Base-by-base conservation (phyloP, 2,113 vertebrate species). In the Vanacampus margaritifer region DNA sequence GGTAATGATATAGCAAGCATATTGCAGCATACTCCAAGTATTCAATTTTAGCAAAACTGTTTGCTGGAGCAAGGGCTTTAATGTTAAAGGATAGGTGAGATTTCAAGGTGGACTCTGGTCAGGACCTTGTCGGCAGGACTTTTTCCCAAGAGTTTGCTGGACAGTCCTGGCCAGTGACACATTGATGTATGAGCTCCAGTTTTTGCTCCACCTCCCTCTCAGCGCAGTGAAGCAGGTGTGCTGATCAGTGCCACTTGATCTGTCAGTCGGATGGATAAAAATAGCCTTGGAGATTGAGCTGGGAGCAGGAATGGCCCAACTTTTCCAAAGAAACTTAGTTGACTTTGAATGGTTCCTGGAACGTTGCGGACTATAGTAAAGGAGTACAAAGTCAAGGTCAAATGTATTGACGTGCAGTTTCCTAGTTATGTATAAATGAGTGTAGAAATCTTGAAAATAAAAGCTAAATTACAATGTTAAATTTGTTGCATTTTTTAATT, bases 101-200 rank as follows among this genome's bases (percentile, higher is more conserved):
- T 46, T 82, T 76, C 67, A 48, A 45, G 69, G 67, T 64, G 67
- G 74, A 78, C 68, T 80, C 65, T 3, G 74, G 79, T 72, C 77
- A 68, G 2, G 78, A 87, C 86, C 82, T 71, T 65, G 62, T 53
- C 13, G 65, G 56, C 80, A 78, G 69, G 14, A 57, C 36, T 39
- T 35, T 67, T 65, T 87, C 86, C 80, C 88, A 16, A 19, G 80
- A 71, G 84, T 63, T 73, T 6, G 23, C 46, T 74, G 80, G 88
- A 87, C 88, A 80, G 82, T 85, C 75, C 82, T 78, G 82, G 74
- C 69, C 39, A 32, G 77, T 89, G 88, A 87, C 90, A 91, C 73
- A 82, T 89, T 91, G 91, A 92, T 91, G 83, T 86, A 91, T 84
- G 89, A 89, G 86, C 83, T 87, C 79, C 71, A 79, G 71, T 80